These are phyloP conservation scores for Parotocinclus haroldoi DNA, from an alignment of 2,797 vertebrate genomes.

Conservation along the genomic window DNA sequence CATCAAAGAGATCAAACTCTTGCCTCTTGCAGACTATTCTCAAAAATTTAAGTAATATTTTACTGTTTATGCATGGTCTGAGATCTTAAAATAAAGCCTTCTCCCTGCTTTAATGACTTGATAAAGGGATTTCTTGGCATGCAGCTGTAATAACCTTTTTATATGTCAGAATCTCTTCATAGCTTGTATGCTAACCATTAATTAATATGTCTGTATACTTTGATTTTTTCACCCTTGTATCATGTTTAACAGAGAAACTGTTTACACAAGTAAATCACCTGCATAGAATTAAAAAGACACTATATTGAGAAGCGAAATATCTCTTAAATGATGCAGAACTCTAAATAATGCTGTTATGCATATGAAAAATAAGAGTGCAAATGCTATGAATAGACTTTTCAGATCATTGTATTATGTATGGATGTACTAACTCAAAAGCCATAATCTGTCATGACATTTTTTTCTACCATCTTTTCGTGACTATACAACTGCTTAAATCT, in stretches of 20 bases:
- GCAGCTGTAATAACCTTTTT: conserved; percentile 2
- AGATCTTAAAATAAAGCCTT: conserved; percentile 48
- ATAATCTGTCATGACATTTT: conserved; percentile 53
- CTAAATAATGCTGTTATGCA: too few relatives aligned
- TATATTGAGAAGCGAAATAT: too few relatives aligned
- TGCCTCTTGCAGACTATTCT: conserved; percentile 28
- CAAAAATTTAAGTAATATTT: conserved; percentile 42
- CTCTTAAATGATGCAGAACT: too few relatives aligned
- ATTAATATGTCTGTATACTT: conserved; percentile 30
- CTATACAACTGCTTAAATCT: conserved; percentile 35
- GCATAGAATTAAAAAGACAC: too few relatives aligned
- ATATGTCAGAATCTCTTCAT: background rate
- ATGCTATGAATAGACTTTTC: conserved; percentile 43
- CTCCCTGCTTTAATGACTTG: conserved; percentile 34
- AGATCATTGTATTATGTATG: conserved; percentile 62
- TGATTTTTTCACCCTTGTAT: background rate
- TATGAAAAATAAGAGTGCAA: background rate
- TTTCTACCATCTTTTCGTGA: too few relatives aligned
- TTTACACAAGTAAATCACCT: too few relatives aligned
- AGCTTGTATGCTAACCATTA: conserved; percentile 28
- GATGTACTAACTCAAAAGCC: conserved; percentile 35
- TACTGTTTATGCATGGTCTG: conserved; percentile 42
- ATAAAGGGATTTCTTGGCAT: conserved; percentile 20
- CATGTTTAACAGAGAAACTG: too few relatives aligned
- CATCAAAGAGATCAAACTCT: conserved; percentile 50